Base-by-base conservation (phyloP, 1,140 invertebrate species). In the Notospermus geniculatus region DNA sequence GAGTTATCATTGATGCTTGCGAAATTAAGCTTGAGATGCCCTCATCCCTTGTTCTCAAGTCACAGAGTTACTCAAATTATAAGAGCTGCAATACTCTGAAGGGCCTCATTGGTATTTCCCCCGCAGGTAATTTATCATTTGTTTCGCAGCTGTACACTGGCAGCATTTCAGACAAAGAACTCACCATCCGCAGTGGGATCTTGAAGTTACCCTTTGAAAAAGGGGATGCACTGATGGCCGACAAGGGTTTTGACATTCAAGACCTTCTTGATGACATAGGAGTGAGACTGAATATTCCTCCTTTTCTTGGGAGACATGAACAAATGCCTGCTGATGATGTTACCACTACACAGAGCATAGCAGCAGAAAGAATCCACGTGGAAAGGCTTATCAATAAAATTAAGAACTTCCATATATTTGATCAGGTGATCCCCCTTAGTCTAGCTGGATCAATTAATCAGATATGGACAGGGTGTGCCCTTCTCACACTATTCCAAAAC, bases 381-480 rank as follows among this genome's bases (percentile, higher is more conserved):
- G 54, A 55, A 28, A 55, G 54, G 25, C 9, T 30, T 5, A 55
- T 55, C 27, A 30, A 30, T 27, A 55, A 30, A 32, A 19, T 55
- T 5, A 55, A 30, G 19, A 55, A 27, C 19, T 55, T 55, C 27
- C 54, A 55, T 27, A 55, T 55, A 17, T 28, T 30, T 55, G 54
- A 55, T 27, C 29, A 30, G 25, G 29, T 30, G 5, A 55, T 55
- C 11, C 54, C 54, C 4, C 27, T 55, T 7, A 55, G 54, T 19
- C 19, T 55, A 55, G 29, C 17, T 55, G 54, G 54, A 30, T 11
- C 54, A 11, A 59, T 65, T 2, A 61, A 61, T 39, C 57, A 65
- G 27, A 67, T 65, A 39, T 67, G 62, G 62, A 55, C 41, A 39
- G 63, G 60, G 7, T 67, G 66, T 64, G 54, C 63, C 45, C 30